A percentile compares a stretch with the other conserved stretches of the same genome.
phyloP scores from a whole-genome alignment of 1,140 invertebrate species.

The Polypedilum pembai region DNA sequence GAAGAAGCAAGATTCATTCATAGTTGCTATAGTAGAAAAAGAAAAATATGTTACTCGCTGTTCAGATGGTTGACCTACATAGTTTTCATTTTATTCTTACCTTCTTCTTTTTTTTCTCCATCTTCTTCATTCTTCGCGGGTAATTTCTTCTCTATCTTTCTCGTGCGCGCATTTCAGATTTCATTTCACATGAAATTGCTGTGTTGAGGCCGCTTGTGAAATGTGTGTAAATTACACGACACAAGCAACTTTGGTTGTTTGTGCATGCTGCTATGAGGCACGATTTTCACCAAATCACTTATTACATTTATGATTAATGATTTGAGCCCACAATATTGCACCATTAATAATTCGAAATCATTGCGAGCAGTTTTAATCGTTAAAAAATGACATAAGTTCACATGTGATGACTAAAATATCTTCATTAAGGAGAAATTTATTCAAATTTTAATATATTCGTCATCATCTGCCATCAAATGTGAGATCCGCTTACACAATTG shows the following conservation, averaged over 20 bases:
- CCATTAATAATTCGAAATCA: too few species aligned
- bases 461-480: too few species aligned
- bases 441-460: neutral
- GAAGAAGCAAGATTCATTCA: neutral
- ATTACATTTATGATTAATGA: too few species aligned
- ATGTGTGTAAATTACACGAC: too few species aligned
- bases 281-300: too few species aligned
- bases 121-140: neutral
- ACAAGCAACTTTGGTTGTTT: too few species aligned
- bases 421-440: slow-evolving; percentile 12
- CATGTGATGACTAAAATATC: neutral
- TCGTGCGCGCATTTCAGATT: too few species aligned
- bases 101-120: neutral
- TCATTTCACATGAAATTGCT: too few species aligned
- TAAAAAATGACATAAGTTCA: neutral
- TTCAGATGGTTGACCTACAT: slow-evolving; percentile 7
- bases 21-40: neutral
- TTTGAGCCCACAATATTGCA: too few species aligned
- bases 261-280: too few species aligned
- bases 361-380: neutral
- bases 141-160: neutral
- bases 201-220: too few species aligned
- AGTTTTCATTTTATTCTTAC: slow-evolving; percentile 27
- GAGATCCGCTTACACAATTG: neutral
- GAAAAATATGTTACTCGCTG: slow-evolving; percentile 23